A percentile compares a stretch with the other conserved stretches of the same genome.
Evolutionary conservation across 2,888 invertebrate species (phyloP).

Genomic region (Erebia epiphron): DNA sequence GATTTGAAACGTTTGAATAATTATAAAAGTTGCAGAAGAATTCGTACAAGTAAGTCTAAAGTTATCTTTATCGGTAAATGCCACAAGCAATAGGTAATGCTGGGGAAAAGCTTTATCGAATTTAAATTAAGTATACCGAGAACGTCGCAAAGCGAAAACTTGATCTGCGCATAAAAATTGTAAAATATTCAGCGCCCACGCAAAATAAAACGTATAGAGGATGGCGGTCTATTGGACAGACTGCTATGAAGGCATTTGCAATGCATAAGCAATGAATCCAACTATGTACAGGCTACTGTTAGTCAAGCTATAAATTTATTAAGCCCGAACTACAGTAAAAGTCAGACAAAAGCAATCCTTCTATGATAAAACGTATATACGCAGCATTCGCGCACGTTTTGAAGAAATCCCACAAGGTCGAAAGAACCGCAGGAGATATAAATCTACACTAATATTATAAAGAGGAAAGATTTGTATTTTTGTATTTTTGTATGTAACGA

Average conservation of each 20-base stretch:
- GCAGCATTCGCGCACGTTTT: background rate
- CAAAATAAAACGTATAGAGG: background rate
- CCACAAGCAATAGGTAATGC: no score
- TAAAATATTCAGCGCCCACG: background rate
- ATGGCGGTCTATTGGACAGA: no score
- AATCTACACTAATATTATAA: no score
- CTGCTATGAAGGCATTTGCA: slow-evolving; percentile 2
- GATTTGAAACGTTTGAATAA: no score
- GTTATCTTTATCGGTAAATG: no score
- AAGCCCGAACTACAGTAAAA: background rate
- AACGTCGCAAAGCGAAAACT: background rate
- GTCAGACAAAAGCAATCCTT: background rate
- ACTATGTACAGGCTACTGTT: background rate
- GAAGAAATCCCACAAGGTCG: background rate
- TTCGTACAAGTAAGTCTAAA: no score
- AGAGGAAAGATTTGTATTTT: no score
- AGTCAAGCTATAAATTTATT: background rate
- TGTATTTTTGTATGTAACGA: no score
- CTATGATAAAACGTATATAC: no score
- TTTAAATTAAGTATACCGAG: background rate
- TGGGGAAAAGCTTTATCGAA: background rate
- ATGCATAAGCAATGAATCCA: slow-evolving; percentile 5
- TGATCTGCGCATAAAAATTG: background rate
- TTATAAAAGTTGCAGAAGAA: no score
- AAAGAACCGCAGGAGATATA: background rate